Base-by-base conservation (phyloP, 1,140 invertebrate species). In the Drosophila truncata region DNA sequence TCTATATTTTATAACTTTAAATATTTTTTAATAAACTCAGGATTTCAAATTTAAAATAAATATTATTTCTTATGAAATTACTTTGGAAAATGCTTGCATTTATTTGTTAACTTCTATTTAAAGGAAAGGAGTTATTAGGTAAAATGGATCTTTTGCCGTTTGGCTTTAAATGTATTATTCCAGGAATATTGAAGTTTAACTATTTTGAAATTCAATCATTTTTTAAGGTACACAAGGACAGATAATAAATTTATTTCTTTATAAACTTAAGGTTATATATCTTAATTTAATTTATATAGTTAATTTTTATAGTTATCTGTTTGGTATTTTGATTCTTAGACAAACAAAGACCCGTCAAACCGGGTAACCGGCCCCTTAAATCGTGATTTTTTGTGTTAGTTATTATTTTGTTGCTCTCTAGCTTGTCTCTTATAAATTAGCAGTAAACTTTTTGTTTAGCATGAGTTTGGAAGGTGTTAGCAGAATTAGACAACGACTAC, bases 401-500 rank as follows among this genome's bases (percentile, higher is more conserved):
- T 55, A 58, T 65, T 31, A 39, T 52, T 59, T 77, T 62, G n/a
- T 42, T 31, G n/a, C 27, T 29, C 27, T 50, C 31, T 23, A 18
- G 25, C 33, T 46, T 52, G 29, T 70, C 37, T 72, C 52, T 72
- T 72, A 72, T 11, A 47, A 49, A 72, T 50, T 72, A 72, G 50
- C 44, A 71, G 46, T 70, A 59, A 35, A 31, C 27, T 23, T 70
- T 58, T 67, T 66, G 62, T 49, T 66, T 50, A 66, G 62, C 62
- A 65, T 65, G 62, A 65, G 29, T 65, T 60, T 37, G 61, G 25
- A 62, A 27, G 27, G 66, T 66, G 61, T 70, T 70, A 70, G 46
- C 46, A 63, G 60, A 50, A 49, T 66, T 71, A 82, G 64, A 82
- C 74, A 91, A 77, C 46, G 78, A 80, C 81, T 77, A 87, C 80